Evolutionary conservation across 2,888 invertebrate genomes (phyloP).

Genomic region (Phania funesta): DNA sequence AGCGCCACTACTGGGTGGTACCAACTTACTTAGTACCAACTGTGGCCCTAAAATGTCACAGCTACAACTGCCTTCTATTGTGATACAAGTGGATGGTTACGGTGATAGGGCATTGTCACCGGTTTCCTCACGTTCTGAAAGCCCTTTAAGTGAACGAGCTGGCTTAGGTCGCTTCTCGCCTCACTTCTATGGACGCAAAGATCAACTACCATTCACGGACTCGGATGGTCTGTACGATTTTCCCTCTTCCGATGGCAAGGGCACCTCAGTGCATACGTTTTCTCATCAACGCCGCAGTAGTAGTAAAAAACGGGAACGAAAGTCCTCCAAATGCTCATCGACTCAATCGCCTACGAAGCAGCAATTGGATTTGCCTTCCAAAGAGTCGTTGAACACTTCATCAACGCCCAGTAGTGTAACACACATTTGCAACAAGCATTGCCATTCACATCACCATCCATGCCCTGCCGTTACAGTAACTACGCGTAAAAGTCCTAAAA

Average conservation of each 20-base stretch:
- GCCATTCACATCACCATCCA: constrained; percentile 73
- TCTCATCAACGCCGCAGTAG: constrained; percentile 84
- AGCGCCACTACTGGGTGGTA: constrained; percentile 67
- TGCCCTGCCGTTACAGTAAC: constrained; percentile 79
- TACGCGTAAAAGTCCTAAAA: constrained; percentile 83
- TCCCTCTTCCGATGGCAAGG: constrained; percentile 87
- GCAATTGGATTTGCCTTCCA: constrained; percentile 84
- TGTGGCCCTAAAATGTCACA: constrained; percentile 80
- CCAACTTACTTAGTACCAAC: constrained; percentile 80
- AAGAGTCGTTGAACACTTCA: constrained; percentile 73
- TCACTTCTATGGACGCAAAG: constrained; percentile 86
- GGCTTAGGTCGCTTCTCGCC: constrained; percentile 86
- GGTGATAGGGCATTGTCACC: constrained; percentile 85
- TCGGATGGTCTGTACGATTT: constrained; percentile 90
- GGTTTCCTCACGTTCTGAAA: constrained; percentile 89
- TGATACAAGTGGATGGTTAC: constrained; percentile 82
- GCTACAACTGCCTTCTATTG: constrained; percentile 84
- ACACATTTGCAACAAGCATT: constrained; percentile 73
- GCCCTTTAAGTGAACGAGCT: constrained; percentile 88
- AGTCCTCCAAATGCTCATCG: constrained; percentile 80
- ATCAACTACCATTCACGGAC: constrained; percentile 87
- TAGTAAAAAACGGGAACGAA: constrained; percentile 84
- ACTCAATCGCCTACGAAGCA: constrained; percentile 78
- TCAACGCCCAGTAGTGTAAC: constrained; percentile 68
- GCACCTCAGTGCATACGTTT: constrained; percentile 77